These are phyloP conservation scores for Nudaria mundana DNA, from an alignment of 2,888 invertebrate genomes.

Conservation along the genomic window DNA sequence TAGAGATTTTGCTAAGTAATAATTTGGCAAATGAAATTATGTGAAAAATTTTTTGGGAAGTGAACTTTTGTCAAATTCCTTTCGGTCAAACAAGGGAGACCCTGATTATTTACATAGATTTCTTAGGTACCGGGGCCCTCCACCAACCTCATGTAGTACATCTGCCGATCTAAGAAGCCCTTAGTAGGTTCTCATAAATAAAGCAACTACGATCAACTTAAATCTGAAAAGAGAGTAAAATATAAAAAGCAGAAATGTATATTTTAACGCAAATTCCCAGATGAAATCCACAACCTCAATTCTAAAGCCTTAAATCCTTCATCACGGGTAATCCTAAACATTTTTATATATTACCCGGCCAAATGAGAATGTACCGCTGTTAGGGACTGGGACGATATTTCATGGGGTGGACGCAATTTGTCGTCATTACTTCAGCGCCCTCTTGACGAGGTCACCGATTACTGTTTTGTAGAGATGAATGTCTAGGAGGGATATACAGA, in stretches of 20 bases:
- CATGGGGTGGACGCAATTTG: conserved; percentile 37
- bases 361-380: conserved; percentile 31
- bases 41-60: no score
- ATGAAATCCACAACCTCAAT: conserved; percentile 5
- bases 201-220: no score
- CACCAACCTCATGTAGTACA: neutral
- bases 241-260: no score
- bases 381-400: conserved; percentile 29
- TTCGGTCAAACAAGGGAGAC: no score
- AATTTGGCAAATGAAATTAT: no score
- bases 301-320: conserved; percentile 33
- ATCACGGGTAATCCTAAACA: conserved; percentile 34
- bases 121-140: neutral
- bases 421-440: conserved; percentile 41
- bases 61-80: no score
- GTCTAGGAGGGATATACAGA: no score
- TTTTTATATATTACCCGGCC: conserved; percentile 36
- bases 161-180: no score
- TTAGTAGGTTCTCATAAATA: no score
- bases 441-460: conserved; percentile 15
- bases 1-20: no score
- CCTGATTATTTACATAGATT: no score
- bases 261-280: conserved; percentile 4
- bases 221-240: no score
- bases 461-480: conserved; percentile 16